Conservation (phyloP, 2,888 invertebrate genomes). For the Danaus chrysippus region DNA sequence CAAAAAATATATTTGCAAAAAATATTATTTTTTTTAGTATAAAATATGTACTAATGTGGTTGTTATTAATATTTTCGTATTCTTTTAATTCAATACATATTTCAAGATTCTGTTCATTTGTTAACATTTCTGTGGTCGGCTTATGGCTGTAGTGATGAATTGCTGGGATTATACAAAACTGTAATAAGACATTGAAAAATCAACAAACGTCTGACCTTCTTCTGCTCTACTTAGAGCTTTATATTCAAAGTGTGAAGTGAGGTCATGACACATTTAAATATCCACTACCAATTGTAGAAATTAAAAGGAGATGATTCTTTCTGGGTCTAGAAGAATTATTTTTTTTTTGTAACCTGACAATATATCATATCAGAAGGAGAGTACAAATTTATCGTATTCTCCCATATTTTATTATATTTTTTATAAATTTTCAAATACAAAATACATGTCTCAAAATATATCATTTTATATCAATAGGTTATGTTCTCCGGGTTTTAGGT, state of each 20-base stretch:
- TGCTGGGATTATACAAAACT: conserved; percentile 11
- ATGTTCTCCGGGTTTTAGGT: too few relatives aligned
- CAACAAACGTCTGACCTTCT: conserved; percentile 24
- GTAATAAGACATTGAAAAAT: conserved; percentile 19
- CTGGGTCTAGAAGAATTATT: too few relatives aligned
- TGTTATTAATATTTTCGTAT: not conserved
- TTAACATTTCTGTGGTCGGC: not conserved
- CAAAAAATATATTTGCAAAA: conserved; percentile 72
- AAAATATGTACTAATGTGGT: not conserved
- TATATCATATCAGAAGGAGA: too few relatives aligned
- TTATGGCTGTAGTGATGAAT: not conserved
- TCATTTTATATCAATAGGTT: too few relatives aligned
- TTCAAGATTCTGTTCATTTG: not conserved
- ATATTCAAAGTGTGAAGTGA: conserved; percentile 28
- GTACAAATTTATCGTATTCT: too few relatives aligned
- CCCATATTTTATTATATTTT: too few relatives aligned
- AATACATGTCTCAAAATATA: too few relatives aligned
- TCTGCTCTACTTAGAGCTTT: conserved; percentile 25
- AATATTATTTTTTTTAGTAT: conserved; percentile 8
- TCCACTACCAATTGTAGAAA: conserved; percentile 12
- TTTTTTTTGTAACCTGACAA: too few relatives aligned
- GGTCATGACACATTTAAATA: conserved; percentile 27
- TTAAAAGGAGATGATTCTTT: too few relatives aligned
- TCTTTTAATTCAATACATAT: not conserved
- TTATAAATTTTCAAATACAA: too few relatives aligned